These are phyloP conservation scores for Trematomus bernacchii DNA, from an alignment of 2,797 vertebrate species.

Conservation along the genomic window DNA sequence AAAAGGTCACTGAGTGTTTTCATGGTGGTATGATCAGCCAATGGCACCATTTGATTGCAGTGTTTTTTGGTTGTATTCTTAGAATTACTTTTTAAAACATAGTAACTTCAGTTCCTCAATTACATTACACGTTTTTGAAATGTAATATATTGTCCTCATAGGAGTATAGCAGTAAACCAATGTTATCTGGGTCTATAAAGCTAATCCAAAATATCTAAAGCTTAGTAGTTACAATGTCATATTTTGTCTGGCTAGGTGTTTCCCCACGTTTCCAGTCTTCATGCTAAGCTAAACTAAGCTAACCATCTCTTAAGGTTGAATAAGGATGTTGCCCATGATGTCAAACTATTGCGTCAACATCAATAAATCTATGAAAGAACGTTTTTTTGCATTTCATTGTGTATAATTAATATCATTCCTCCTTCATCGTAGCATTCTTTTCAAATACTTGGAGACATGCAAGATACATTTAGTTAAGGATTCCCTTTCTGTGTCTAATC, in stretches of 20 bases:
- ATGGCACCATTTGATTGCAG: conserved; percentile 6
- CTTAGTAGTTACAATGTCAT: not conserved
- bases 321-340: not conserved
- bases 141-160: too few species aligned
- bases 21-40: not conserved
- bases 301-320: not conserved
- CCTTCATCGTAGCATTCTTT: not conserved
- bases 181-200: not conserved
- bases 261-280: not conserved
- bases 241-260: not conserved
- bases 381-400: not conserved
- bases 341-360: not conserved
- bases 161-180: not conserved
- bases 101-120: not conserved
- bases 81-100: not conserved
- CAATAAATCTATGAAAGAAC: not conserved
- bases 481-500: conserved; percentile 61
- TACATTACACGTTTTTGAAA: not conserved
- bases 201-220: not conserved
- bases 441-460: conserved; percentile 23
- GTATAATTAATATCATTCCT: not conserved
- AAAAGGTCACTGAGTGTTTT: conserved; percentile 1
- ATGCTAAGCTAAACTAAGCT: not conserved
- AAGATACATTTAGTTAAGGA: conserved; percentile 51
- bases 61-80: not conserved